A percentile compares a stretch with the other conserved stretches of the same genome.
Evolutionary conservation across 2,113 vertebrate genomes (phyloP).

Genomic region (Pangasianodon gigas): DNA sequence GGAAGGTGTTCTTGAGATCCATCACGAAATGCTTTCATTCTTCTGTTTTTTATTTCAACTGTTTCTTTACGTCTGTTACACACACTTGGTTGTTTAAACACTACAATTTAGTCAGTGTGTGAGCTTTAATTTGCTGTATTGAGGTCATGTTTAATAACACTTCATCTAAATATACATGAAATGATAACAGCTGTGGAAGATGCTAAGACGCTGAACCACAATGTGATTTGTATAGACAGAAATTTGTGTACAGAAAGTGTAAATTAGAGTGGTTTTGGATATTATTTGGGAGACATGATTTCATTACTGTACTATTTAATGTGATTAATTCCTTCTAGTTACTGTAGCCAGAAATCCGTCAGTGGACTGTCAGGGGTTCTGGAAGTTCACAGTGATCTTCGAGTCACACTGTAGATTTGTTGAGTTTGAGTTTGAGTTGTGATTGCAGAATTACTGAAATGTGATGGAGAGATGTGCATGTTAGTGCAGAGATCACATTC

Average conservation of each 20-base stretch:
- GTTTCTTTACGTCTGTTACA: neutral
- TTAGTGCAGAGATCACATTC: neutral
- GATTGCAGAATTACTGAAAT: neutral
- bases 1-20: constrained; percentile 23
- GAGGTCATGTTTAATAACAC: neutral
- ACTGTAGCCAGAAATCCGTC: neutral
- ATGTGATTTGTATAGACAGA: neutral
- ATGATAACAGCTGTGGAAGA: neutral
- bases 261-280: neutral
- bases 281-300: neutral
- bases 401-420: neutral
- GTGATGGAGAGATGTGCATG: neutral
- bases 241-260: neutral
- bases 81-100: neutral
- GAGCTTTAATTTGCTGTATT: neutral
- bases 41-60: neutral
- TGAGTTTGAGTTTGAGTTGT: neutral
- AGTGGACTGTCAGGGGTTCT: neutral
- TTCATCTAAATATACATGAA: neutral
- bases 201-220: neutral
- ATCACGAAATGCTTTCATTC: neutral
- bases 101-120: neutral
- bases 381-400: neutral
- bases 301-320: neutral
- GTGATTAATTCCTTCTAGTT: neutral